These are phyloP conservation scores for Aproaerema taeniolella DNA, from an alignment of 2,888 invertebrate species.

Conservation along the genomic window DNA sequence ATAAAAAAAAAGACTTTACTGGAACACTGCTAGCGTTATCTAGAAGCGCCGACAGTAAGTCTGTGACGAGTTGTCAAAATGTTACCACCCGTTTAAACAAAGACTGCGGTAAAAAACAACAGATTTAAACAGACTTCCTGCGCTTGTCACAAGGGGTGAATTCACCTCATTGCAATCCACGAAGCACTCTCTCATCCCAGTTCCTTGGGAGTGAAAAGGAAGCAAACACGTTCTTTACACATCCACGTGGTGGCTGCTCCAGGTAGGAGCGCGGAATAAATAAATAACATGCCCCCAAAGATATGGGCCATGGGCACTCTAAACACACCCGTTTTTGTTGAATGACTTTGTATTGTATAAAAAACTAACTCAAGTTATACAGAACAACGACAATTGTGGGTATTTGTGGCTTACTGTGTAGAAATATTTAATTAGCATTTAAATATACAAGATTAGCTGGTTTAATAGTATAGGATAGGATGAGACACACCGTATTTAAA, in stretches of 20 bases:
- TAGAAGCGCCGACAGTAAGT: no score
- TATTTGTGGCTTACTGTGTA: slow-evolving; percentile 52
- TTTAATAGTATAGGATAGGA: slow-evolving; percentile 26
- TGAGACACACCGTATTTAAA: slow-evolving; percentile 14
- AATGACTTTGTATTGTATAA: slow-evolving; percentile 54
- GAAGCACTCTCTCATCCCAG: slow-evolving; percentile 34
- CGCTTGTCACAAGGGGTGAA: slow-evolving; percentile 47
- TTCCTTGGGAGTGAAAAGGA: slow-evolving; percentile 35
- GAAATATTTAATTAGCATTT: slow-evolving; percentile 15
- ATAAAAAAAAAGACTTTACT: no score
- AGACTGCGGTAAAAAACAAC: slow-evolving; percentile 61
- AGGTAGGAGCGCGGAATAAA: slow-evolving; percentile 71
- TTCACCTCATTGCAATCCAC: slow-evolving; percentile 23
- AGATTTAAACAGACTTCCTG: slow-evolving; percentile 73
- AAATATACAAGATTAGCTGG: slow-evolving; percentile 9
- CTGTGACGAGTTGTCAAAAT: slow-evolving; percentile 59
- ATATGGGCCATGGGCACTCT: slow-evolving; percentile 61
- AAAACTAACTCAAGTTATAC: slow-evolving; percentile 57
- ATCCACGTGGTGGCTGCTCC: slow-evolving; percentile 56
- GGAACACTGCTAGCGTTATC: no score
- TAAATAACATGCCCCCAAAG: slow-evolving; percentile 63
- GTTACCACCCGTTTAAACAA: slow-evolving; percentile 62
- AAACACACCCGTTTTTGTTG: slow-evolving; percentile 69
- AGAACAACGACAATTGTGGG: slow-evolving; percentile 44
- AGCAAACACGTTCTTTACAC: slow-evolving; percentile 43